Percentiles rank a stretch among this genome's conserved stretches.
Conservation (phyloP, 2,113 vertebrate genomes). For the Glareola pratincola region DNA sequence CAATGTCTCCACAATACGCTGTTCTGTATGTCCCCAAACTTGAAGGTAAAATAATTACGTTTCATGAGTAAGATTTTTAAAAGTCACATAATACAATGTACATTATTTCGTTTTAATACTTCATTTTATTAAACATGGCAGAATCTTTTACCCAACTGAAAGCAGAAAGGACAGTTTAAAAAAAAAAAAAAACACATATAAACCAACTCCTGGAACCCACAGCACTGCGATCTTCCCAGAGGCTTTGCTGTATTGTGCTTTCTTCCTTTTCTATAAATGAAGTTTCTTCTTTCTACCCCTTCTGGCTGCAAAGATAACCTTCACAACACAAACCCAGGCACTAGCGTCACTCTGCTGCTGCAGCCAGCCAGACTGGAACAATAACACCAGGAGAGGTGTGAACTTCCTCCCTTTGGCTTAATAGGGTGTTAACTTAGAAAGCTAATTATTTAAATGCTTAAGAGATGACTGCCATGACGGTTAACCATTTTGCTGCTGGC, state of each 20-base stretch:
- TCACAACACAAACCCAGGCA: conserved; percentile 44
- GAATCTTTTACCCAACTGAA: background rate
- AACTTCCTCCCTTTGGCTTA: conserved; percentile 59
- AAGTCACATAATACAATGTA: background rate
- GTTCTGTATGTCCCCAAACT: background rate
- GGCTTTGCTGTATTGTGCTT: conserved; percentile 36
- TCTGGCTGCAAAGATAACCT: conserved; percentile 56
- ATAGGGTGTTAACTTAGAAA: conserved; percentile 41
- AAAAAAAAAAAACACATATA: background rate
- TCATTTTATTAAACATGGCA: background rate
- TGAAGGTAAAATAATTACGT: background rate
- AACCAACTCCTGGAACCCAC: background rate
- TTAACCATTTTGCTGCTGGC: conserved; percentile 1
- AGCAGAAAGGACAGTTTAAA: background rate
- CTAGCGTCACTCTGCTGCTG: background rate
- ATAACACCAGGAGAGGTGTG: conserved; percentile 45
- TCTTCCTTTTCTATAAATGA: conserved; percentile 39
- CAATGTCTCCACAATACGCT: background rate
- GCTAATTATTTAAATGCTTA: conserved; percentile 34
- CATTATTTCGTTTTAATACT: background rate
- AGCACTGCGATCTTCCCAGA: conserved; percentile 14
- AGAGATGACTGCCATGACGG: background rate
- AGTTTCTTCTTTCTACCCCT: conserved; percentile 26
- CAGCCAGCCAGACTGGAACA: conserved; percentile 47
- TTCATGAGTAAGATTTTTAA: background rate